Percentiles rank a stretch among this genome's conserved stretches.
phyloP scores from a whole-genome alignment of 2,888 invertebrate species.

The Monopis laevigella region DNA sequence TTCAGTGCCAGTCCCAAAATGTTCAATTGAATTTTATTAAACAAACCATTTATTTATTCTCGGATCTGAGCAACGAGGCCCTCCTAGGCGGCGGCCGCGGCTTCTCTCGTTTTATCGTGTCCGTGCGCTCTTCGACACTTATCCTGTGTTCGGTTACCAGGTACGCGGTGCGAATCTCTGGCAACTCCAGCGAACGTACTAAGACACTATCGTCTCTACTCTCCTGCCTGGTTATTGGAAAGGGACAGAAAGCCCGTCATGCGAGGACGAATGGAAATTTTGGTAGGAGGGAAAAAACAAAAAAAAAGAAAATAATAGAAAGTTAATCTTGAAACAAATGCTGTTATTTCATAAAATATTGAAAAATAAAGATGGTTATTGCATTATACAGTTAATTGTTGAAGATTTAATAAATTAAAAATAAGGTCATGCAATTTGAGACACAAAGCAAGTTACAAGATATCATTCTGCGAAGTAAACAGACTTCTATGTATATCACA shows the following conservation, averaged over 20 bases:
- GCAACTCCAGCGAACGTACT: slow-evolving; percentile 43
- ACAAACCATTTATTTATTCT: no score
- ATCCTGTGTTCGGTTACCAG: slow-evolving; percentile 33
- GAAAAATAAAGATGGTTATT: no score
- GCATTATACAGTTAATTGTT: no score
- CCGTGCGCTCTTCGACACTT: slow-evolving; percentile 16
- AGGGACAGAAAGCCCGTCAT: no score
- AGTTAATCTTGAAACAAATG: slow-evolving; percentile 11
- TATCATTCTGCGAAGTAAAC: no score
- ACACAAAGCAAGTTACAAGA: no score
- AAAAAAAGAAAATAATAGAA: slow-evolving; percentile 20
- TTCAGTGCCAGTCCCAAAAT: no score
- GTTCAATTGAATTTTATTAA: no score
- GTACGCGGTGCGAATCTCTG: slow-evolving; percentile 43
- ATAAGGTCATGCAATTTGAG: no score
- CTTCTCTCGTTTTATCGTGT: slow-evolving; percentile 22
- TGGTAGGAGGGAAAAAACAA: slow-evolving; percentile 20
- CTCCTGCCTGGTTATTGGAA: not conserved
- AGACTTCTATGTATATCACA: no score
- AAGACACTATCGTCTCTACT: slow-evolving; percentile 47
- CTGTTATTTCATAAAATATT: slow-evolving; percentile 1
- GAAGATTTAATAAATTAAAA: no score
- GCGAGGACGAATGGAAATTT: slow-evolving; percentile 29
- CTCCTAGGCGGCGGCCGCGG: slow-evolving; percentile 53
- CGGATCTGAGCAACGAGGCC: slow-evolving; percentile 39